Base-by-base conservation (phyloP, 1,140 invertebrate genomes). In the Leguminivora glycinivorella region DNA sequence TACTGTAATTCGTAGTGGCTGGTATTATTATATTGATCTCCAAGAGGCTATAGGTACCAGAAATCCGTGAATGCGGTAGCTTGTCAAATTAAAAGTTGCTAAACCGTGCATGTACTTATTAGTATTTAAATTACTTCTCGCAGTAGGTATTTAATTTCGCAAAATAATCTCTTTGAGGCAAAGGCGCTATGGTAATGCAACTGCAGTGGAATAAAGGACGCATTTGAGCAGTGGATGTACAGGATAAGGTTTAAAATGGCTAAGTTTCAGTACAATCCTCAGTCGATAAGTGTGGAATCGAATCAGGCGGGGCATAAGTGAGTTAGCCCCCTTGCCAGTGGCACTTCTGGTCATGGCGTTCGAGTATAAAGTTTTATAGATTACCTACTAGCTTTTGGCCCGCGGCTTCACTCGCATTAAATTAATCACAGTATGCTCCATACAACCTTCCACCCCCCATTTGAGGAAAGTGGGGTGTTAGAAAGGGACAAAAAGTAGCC, bases 241-340 rank as follows among this genome's bases (percentile, higher is more conserved):
- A 19, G 7, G 4, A 22, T 52, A 52, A 52, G 7, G 47, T 22
- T 52, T 52, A 22, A 52, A 52, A 52, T 22, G 47, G 47, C 19
- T 22, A 52, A 52, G 47, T 52, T 52, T 52, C 6, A 29, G 34
- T 74, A 73, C 74, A 75, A 77, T 75, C 75, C 72, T 67, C 75
- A 75, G 70, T 79, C 78, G 71, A 79, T 79, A 79, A 77, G 75
- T 67, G 56, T 74, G 70, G 75, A 80, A 80, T 80, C 73, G 75
- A 77, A 80, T 80, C 74, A 77, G 70, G 71, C 70, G 72, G 67
- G 72, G 74, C 72, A 73, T 80, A 80, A 80, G 75, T 75, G 75
- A 77, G 75, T 80, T 80, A 80, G 68, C 17, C 10, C 70, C 71
- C 58, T 58, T 68, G 66, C 70, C 69, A n/a, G 3, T 1, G 58